Evolutionary conservation across 92 coral and sea anemone species (phyloP).

Genomic region (Umimayanthus kanabou): DNA sequence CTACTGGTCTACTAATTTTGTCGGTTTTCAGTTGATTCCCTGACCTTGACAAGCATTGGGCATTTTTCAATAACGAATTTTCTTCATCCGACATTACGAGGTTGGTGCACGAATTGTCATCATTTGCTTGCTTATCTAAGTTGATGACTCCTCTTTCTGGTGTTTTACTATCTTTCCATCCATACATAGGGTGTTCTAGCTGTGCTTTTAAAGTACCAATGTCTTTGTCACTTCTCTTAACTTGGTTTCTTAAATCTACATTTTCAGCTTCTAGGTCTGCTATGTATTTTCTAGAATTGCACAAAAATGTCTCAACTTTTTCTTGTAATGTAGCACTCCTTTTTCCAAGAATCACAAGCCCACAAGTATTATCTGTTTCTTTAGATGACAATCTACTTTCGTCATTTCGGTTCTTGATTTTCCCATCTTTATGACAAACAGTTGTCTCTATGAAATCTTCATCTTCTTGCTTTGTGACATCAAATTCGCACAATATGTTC

Average conservation of each 20-base stretch:
- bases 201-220: not conserved
- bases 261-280: conserved; percentile 2
- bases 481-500: not conserved
- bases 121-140: not conserved
- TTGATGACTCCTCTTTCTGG: not conserved
- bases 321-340: not conserved
- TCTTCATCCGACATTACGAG: not conserved
- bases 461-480: not conserved
- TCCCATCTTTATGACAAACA: not conserved
- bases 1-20: not conserved
- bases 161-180: not conserved
- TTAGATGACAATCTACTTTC: not conserved
- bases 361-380: not conserved
- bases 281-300: not conserved
- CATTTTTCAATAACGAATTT: not conserved
- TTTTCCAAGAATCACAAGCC: not conserved
- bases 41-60: not conserved
- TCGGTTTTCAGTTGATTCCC: not conserved
- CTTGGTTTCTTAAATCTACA: not conserved
- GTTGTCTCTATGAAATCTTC: not conserved
- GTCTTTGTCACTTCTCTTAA: not conserved
- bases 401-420: not conserved
- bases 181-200: not conserved
- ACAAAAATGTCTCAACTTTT: not conserved
- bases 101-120: not conserved